Base-by-base conservation (phyloP, 2,113 vertebrate genomes). In the Morphnarchus princeps region DNA sequence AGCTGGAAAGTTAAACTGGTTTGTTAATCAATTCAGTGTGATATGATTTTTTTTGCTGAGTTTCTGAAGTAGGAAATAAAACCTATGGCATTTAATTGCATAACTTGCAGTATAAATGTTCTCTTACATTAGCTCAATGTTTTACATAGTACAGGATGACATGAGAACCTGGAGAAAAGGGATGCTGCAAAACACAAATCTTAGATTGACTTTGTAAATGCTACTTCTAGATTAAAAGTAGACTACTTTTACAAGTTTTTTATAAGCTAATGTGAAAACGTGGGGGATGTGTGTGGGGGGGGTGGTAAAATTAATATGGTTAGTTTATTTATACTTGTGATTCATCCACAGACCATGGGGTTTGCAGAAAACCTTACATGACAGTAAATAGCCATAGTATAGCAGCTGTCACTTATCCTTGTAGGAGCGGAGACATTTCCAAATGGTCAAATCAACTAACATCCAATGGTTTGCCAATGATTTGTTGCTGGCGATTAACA, bases 271-370 rank as follows among this genome's bases (percentile, higher is more conserved):
- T 67, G 13, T 58, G 24, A 87, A 66, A 87, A 49, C 6, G 11
- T 0, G 1, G 29, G 2, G 6, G 1, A 14, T 28, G 16, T 34
- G 7, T 63, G 6, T 1, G 2, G 2, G 8, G 25, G 5, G 9
- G 19, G 4, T 16, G 2, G 5, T 63, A 34, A 43, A n/a, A 3
- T 21, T 72, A 65, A 42, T 13, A 11, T 16, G 11, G 10, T 78
- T 32, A 13, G 16, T 4, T 76, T 84, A 28, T 34, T 79, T 5
- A 6, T 78, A 10, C 15, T 40, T 69, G 17, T 34, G 32, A 57
- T 57, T 82, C 1, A 43, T 69, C 24, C 24, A 21, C 6, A 72
- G 22, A 10, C 7, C 4, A 1, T 34, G 19, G 16, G 7, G 3
- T 62, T 57, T 61, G 24, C 5, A 61, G 66, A 47, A 82, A 72